Base-by-base conservation (phyloP, 2,797 vertebrate species). In the Borostomias antarcticus region DNA sequence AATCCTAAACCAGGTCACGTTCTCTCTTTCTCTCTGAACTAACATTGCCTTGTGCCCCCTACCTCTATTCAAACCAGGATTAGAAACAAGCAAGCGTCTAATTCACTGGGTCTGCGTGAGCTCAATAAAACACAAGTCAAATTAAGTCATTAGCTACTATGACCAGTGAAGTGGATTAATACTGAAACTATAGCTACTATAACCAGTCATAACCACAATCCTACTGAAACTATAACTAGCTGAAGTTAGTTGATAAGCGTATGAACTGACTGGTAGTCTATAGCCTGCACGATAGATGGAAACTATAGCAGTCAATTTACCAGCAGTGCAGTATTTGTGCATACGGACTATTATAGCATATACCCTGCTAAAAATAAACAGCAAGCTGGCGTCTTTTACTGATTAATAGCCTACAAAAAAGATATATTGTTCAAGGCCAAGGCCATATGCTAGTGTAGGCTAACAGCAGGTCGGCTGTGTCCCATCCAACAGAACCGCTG, bases 321-420 rank as follows among this genome's bases (percentile, higher is more conserved):
- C 35, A 37, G 13, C 10, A 28, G 7, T 45, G 32, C 40, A 69
- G 71, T 52, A 25, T 10, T 13, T 3, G 26, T 26, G 13, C 5
- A 11, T 10, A 3, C 5, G 11, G 43, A 17, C 7, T 67, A 25
- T 87, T 84, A 86, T 35, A 64, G 73, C 32, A 62, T 30, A 68
- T 11, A n/a, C n/a, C 54, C 23, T 59, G 60, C 84, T 84, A 85
- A 83, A 90, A 86, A 89, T 86, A 89, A 81, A 85, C 11, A 65
- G 58, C 79, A 75, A 72, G 67, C 80, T 75, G 77, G 70, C 80
- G 83, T 86, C 80, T 82, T 76, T 69, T 47, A 62, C 56, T 15
- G 15, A 8, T 47, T 47, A 17, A 11, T 47, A 47, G 4, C 15
- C 5, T 47, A 19, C 5, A 47, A 47, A 11, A 47, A 17, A 47